A percentile compares a stretch with the other conserved stretches of the same genome.
Evolutionary conservation across 2,113 vertebrate genomes (phyloP).

Genomic region (Periophthalmus modestus): DNA sequence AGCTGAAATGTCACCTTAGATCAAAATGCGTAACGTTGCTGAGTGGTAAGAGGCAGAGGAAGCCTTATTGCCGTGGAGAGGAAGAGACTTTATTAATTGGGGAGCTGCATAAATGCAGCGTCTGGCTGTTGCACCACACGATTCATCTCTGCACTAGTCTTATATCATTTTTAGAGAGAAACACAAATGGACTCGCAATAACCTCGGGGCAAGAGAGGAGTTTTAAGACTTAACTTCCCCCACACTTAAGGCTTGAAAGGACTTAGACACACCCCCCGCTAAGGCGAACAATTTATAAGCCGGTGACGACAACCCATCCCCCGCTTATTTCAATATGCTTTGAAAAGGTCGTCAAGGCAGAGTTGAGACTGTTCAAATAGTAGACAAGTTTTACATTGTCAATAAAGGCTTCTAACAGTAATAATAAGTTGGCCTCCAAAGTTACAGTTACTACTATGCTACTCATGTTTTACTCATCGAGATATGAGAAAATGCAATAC

Average conservation of each 20-base stretch:
- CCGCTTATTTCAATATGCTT: constrained; percentile 38
- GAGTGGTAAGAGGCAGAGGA: constrained; percentile 26
- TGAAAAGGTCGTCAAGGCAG: not conserved
- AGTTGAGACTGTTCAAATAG: not conserved
- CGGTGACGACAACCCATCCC: constrained; percentile 62
- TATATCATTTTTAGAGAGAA: constrained; percentile 38
- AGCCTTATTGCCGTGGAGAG: constrained; percentile 27
- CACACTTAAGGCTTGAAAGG: constrained; percentile 50
- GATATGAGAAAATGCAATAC: too few relatives aligned
- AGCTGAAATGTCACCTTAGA: constrained; percentile 53
- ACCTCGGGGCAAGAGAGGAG: constrained; percentile 37
- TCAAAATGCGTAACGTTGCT: constrained; percentile 36
- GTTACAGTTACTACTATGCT: not conserved
- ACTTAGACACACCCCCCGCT: constrained; percentile 51
- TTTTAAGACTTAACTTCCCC: constrained; percentile 48
- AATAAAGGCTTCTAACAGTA: not conserved
- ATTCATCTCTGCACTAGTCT: constrained; percentile 18
- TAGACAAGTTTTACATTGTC: not conserved
- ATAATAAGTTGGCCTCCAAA: not conserved
- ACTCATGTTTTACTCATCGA: too few relatives aligned
- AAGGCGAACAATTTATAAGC: constrained; percentile 67
- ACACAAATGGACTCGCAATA: constrained; percentile 32
- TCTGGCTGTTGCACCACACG: constrained; percentile 31
- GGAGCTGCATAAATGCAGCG: constrained; percentile 19
- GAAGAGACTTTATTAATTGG: constrained; percentile 32